Evolutionary conservation across 2,888 invertebrate species (phyloP), one percentile per base, ranked within the genome.

Genomic region (Brenthis daphne): DNA sequence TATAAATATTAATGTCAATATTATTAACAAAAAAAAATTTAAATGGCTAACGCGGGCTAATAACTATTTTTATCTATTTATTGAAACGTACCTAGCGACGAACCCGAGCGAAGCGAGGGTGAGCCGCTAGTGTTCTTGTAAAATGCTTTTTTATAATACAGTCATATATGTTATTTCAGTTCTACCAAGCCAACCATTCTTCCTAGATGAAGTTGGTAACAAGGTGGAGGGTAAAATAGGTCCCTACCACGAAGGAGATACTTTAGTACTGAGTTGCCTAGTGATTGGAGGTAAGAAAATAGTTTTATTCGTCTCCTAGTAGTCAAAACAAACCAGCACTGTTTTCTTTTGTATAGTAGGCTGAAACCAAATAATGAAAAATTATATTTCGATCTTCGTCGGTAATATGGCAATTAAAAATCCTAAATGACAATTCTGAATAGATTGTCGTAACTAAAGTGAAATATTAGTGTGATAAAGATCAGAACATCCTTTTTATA

Each of bases 231-330:
- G 84, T 64, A 86, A 81, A 74, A 88, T 94, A 61, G 93, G 94
- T 5, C 94, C 94, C 5, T 94, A 93, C 80, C 94, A 94, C 81
- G 94, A 94, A 75, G 94, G 94, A 37, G 92, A 93, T 77, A 93
- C 93, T 6, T 80, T 94, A 51, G 87, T 93, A 6, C 86, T 94
- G 37, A 92, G 89, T 73, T 94, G 94, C 76, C 86, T 94, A 68
- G 94, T 94, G 33, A 92, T 93, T 71, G 94, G 94, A 90, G 94
- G 94, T 94, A 82, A 82, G 82, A 69, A n/a, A 20, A 53, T 43
- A 56, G 56, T 64, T 53, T 48, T 20, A 53, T 48, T 11, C 11
- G 47, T 29, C 13, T 29, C 8, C 24, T 16, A 24, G 55, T 24
- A 55, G 12, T 8, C 4, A 13, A 29, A 6, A 55, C 11, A 16